Evolutionary conservation across 1,140 invertebrate species (phyloP), one percentile per base, ranked within the genome.

Genomic region (Diorhabda carinulata): DNA sequence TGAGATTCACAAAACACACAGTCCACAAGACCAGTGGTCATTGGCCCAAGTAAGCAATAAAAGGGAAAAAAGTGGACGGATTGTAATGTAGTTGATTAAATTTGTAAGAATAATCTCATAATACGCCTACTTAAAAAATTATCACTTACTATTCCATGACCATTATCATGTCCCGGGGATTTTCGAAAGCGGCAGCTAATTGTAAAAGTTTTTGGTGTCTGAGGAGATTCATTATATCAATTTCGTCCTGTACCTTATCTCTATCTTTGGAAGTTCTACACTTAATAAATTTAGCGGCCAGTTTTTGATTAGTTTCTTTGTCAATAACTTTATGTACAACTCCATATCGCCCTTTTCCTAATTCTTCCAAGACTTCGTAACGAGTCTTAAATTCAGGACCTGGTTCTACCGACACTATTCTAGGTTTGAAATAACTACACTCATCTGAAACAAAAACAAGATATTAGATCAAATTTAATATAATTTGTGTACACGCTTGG

Each of bases 241-340:
- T 94, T 84, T 98, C 97, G 71, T 95, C 91, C 71, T 88, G 85
- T 3, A 97, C 95, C 74, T 92, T 92, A 71, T 92, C 88, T 70
- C 91, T 92, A 80, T 98, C 96, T 73, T 89, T 88, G 2, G 88
- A 83, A 69, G 89, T 93, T 61, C 89, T 90, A 77, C 87, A 95
- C 77, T 91, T 90, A 9, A 98, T 89, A 77, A 97, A 92, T 81
- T 99, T 99, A 9, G 95, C 96, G 1, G 97, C 97, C 78, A 91
- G 90, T 64, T 87, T 87, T 57, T 89, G 85, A 9, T 87, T 87
- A 2, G 87, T 88, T 1, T 82, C 77, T 74, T 88, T 91, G 72
- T 97, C 92, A 9, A 88, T 82, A 52, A 95, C 88, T 75, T 90
- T 87, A 67, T 89, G 88, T 1, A 94, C 92, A 3, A 89, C 84